These are phyloP conservation scores for Planiliza haematocheilus DNA, from an alignment of 2,113 vertebrate species.

Conservation along the genomic window DNA sequence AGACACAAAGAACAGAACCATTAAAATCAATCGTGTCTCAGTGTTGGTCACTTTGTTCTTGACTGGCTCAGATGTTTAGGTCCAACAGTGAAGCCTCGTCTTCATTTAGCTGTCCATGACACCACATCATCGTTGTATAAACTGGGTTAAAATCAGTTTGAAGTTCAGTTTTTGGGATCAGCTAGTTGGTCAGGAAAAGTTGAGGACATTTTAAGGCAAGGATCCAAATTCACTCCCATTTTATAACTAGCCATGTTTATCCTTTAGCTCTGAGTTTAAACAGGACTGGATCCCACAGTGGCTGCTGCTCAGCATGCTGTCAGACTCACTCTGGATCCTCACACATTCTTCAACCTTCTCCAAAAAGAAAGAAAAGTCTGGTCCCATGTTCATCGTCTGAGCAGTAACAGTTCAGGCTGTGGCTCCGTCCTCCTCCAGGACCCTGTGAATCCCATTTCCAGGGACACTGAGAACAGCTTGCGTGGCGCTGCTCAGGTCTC, in stretches of 20 bases:
- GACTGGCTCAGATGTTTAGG: conserved; percentile 18
- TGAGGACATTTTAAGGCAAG: conserved; percentile 57
- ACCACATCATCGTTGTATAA: neutral
- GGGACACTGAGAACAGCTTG: conserved; percentile 85
- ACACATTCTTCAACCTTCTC: conserved; percentile 14
- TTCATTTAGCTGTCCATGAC: neutral
- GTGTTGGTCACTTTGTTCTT: neutral
- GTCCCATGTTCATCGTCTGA: too few relatives aligned
- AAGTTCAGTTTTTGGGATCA: conserved; percentile 26
- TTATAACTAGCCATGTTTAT: neutral
- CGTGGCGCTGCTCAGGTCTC: conserved; percentile 87
- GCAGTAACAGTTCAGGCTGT: conserved; percentile 31
- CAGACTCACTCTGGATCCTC: neutral
- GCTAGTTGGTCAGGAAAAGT: conserved; percentile 17
- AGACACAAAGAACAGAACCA: conserved; percentile 10
- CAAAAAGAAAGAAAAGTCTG: neutral
- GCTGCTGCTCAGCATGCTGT: too few relatives aligned
- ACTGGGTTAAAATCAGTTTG: neutral
- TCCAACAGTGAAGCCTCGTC: neutral
- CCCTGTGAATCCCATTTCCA: conserved; percentile 91
- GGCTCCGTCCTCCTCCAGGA: conserved; percentile 89
- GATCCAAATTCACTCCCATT: neutral
- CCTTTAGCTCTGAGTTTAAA: neutral
- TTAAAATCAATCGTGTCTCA: neutral
- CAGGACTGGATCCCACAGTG: neutral